phyloP scores from a whole-genome alignment of 2,888 invertebrate species.

The Amphipoea oculea region DNA sequence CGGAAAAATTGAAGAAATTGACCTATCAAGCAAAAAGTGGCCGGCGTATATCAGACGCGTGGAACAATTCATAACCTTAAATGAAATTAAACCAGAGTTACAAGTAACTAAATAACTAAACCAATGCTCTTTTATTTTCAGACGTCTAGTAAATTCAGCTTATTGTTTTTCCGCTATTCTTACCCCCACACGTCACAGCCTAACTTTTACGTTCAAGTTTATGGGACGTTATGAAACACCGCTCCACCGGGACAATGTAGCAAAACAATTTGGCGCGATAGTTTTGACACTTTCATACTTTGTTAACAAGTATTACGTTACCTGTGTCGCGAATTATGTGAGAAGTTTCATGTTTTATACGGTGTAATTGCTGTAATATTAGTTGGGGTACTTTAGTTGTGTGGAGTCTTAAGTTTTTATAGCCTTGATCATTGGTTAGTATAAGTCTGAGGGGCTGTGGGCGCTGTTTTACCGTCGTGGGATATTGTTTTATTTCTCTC shows the following conservation, averaged over 20 bases:
- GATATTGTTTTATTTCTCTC: not conserved
- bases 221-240: conserved; percentile 83
- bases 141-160: not conserved
- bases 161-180: conserved; percentile 46
- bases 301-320: conserved; percentile 71
- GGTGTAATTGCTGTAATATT: conserved; percentile 57
- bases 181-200: conserved; percentile 29
- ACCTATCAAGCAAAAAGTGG: too few species aligned
- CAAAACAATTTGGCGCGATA: conserved; percentile 81
- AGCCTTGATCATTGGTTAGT: not conserved
- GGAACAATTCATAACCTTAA: too few species aligned
- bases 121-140: not conserved
- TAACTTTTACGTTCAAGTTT: conserved; percentile 80
- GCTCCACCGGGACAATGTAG: conserved; percentile 80
- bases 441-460: not conserved
- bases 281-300: conserved; percentile 84
- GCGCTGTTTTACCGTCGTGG: not conserved
- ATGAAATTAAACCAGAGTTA: too few species aligned
- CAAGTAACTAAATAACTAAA: too few species aligned
- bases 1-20: too few species aligned
- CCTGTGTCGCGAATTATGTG: conserved; percentile 64
- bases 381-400: conserved; percentile 22
- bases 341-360: conserved; percentile 61
- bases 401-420: conserved; percentile 16
- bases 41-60: too few species aligned